Evolutionary conservation across 2,797 vertebrate species (phyloP).

Genomic region (Florisuga fusca): DNA sequence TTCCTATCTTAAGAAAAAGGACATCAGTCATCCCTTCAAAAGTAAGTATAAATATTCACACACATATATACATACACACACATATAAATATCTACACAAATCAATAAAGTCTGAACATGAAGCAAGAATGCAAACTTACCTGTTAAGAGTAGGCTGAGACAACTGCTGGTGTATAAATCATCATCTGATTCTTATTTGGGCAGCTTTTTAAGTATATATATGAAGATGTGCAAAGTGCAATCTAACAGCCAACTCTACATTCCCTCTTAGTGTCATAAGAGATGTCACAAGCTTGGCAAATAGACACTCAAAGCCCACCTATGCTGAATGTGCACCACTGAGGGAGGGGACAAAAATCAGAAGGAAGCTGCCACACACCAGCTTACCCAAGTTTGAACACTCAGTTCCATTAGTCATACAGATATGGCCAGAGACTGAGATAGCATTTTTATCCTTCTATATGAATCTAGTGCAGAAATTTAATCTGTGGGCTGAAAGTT

Average conservation of each 20-base stretch:
- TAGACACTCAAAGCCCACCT: not conserved
- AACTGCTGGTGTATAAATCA: not conserved
- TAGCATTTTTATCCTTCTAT: not conserved
- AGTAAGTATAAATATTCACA: not conserved
- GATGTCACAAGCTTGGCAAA: not conserved
- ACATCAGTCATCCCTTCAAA: not conserved
- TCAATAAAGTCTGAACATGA: not conserved
- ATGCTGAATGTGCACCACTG: not conserved
- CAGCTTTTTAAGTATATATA: not conserved
- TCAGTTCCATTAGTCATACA: accelerated
- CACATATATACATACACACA: not conserved
- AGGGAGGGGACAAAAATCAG: not conserved
- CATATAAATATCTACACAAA: not conserved
- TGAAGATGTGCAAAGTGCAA: not conserved
- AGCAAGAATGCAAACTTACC: not conserved
- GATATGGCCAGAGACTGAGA: not conserved
- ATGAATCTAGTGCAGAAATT: not conserved
- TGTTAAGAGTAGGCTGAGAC: not conserved
- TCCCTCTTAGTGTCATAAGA: not conserved
- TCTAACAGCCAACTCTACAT: not conserved
- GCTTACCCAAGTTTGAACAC: not conserved
- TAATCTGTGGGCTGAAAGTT: not conserved
- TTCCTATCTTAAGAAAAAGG: not conserved
- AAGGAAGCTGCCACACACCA: not conserved
- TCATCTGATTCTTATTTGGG: not conserved